phyloP scores from a whole-genome alignment of 2,888 invertebrate genomes.

The Pseudococcus jackbeardsleyi region DNA sequence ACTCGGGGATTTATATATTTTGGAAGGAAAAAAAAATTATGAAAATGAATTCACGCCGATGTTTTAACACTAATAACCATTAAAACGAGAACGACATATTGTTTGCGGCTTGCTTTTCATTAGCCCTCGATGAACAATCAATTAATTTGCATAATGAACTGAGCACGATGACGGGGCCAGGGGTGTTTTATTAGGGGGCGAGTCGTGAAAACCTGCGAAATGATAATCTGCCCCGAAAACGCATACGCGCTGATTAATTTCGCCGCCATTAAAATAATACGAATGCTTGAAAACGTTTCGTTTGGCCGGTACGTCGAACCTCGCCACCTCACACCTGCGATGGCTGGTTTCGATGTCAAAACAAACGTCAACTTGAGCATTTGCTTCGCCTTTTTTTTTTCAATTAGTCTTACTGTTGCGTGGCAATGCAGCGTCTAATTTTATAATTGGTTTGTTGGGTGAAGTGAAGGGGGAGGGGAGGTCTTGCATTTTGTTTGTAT shows the following conservation, averaged over 20 bases:
- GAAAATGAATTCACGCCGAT: neutral
- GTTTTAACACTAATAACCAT: neutral
- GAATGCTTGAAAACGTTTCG: neutral
- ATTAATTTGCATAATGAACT: conserved; percentile 39
- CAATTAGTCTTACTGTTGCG: neutral
- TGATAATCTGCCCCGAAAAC: neutral
- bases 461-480: neutral
- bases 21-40: neutral
- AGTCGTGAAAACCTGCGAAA: conserved; percentile 22
- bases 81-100: conserved; percentile 40
- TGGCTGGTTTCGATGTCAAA: neutral
- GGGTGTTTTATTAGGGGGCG: neutral
- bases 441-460: neutral
- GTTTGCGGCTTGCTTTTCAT: conserved; percentile 38
- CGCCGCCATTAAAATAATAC: neutral
- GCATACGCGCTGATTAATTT: conserved; percentile 12
- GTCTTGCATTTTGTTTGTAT: no score
- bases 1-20: no score
- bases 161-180: neutral
- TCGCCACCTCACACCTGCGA: neutral
- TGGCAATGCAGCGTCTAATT: conserved; percentile 20
- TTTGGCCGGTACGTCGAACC: neutral
- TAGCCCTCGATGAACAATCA: conserved; percentile 37
- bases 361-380: conserved; percentile 16
- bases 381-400: neutral